Evolutionary conservation across 2,113 vertebrate genomes (phyloP).

Genomic region (Aythya baeri): DNA sequence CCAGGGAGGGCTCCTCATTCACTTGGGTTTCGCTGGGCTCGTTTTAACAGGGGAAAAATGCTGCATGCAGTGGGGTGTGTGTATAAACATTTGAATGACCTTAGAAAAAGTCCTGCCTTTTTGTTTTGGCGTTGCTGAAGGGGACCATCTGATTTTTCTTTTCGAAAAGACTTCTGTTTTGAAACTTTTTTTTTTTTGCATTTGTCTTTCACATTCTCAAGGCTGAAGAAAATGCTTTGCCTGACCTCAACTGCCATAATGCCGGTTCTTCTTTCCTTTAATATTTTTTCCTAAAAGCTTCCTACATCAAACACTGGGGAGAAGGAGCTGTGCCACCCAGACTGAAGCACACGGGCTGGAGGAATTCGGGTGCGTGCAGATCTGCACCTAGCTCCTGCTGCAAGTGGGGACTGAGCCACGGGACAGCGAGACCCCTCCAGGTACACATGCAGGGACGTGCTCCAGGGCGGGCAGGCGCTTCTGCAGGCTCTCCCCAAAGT

Average conservation of each 20-base stretch:
- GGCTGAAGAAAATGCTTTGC: neutral
- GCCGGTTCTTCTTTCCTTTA: neutral
- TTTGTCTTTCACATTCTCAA: neutral
- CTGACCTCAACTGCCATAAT: neutral
- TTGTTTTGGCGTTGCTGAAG: neutral
- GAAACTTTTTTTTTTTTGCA: neutral
- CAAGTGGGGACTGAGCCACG: neutral
- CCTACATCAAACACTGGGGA: neutral
- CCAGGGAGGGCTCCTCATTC: neutral
- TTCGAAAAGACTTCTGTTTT: neutral
- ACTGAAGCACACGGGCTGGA: neutral
- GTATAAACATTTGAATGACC: accelerated
- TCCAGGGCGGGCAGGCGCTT: neutral
- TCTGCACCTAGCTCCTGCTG: neutral
- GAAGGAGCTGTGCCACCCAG: neutral
- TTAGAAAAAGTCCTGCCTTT: neutral
- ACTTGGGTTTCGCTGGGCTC: neutral
- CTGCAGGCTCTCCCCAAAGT: neutral
- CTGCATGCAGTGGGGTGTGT: accelerated
- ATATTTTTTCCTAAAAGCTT: neutral
- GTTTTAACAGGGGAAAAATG: neutral
- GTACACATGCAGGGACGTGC: neutral
- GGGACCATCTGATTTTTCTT: neutral
- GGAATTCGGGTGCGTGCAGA: neutral
- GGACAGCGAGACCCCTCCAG: accelerated